Conservation (phyloP, 1,140 invertebrate genomes). For the Latrodectus geometricus region DNA sequence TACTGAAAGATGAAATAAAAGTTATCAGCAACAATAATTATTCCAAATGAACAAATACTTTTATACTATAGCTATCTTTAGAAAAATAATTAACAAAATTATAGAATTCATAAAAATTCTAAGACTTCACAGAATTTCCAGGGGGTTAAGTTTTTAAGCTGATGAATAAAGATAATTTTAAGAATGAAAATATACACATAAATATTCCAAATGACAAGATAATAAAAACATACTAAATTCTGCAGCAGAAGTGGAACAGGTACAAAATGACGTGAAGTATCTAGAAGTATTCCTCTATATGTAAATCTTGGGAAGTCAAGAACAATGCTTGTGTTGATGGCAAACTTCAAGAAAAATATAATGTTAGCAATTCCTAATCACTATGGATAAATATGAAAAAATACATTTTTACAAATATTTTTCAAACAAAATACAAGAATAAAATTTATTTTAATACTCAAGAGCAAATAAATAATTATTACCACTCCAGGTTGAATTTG, state of each 20-base stretch:
- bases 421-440: neutral
- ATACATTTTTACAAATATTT: too few relatives aligned
- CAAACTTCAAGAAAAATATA: constrained; percentile 65
- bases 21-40: too few relatives aligned
- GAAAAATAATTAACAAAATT: too few relatives aligned
- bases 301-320: constrained; percentile 79
- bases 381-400: too few relatives aligned
- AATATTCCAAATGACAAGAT: constrained; percentile 65
- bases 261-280: constrained; percentile 86
- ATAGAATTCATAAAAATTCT: too few relatives aligned
- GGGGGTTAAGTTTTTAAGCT: too few relatives aligned
- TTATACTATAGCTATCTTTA: too few relatives aligned
- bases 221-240: constrained; percentile 72
- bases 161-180: too few relatives aligned
- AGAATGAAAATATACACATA: too few relatives aligned
- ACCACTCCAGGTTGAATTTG: constrained; percentile 70
- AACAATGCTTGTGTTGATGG: constrained; percentile 73
- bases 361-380: constrained; percentile 1
- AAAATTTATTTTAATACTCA: neutral
- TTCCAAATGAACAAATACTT: too few relatives aligned
- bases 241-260: constrained; percentile 75
- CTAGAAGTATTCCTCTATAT: constrained; percentile 83
- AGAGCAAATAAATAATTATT: constrained; percentile 62
- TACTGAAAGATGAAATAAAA: too few relatives aligned
- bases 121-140: too few relatives aligned